Conservation (phyloP, 1,140 invertebrate genomes). For the Eubasilissa regina region DNA sequence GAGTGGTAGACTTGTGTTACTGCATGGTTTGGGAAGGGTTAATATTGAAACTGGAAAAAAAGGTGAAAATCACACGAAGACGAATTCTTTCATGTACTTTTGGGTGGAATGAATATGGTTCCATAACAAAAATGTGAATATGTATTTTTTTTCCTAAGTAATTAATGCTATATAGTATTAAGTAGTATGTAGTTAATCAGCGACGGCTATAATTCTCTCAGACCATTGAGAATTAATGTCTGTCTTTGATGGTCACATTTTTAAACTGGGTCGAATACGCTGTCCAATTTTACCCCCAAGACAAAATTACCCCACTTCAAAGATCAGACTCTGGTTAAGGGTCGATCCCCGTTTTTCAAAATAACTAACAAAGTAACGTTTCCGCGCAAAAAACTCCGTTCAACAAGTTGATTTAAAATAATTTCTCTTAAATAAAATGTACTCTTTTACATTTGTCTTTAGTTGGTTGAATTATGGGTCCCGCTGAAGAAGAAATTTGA, state of each 20-base stretch:
- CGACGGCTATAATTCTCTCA: not conserved
- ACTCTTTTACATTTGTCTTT: not conserved
- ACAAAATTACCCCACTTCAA: constrained; percentile 33
- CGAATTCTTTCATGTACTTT: too few species aligned
- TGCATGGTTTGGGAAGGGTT: too few species aligned
- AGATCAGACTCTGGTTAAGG: constrained; percentile 7
- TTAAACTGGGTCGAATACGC: constrained; percentile 9
- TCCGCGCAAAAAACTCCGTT: not conserved
- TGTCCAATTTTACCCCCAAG: constrained; percentile 18
- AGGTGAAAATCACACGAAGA: too few species aligned
- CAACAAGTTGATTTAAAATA: not conserved
- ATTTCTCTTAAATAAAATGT: not conserved
- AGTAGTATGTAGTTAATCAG: not conserved
- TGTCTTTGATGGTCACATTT: constrained; percentile 27
- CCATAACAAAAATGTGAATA: too few species aligned
- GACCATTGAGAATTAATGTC: constrained; percentile 7
- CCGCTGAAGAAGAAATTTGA: not conserved
- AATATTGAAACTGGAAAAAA: too few species aligned
- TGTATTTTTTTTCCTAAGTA: too few species aligned
- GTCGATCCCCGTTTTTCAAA: not conserved
- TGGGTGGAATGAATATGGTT: too few species aligned
- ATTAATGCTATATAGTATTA: too few species aligned
- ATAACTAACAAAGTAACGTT: not conserved
- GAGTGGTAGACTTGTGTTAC: too few species aligned
- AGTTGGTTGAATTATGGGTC: not conserved